Evolutionary conservation across 2,888 invertebrate genomes (phyloP).

Genomic region (Andrena dorsata): DNA sequence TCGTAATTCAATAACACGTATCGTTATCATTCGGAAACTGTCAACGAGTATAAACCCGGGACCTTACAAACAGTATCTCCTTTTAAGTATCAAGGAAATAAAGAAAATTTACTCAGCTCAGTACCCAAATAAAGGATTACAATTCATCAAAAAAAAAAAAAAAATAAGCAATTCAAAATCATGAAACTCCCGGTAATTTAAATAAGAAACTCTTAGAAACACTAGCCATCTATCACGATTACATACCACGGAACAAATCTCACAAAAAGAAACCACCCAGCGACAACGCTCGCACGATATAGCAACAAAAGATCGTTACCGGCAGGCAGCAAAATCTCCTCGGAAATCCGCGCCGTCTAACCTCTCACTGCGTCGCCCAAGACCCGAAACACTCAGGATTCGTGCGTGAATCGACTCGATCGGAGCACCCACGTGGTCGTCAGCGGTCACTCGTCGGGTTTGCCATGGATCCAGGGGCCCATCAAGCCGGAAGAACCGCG

Average conservation of each 20-base stretch:
- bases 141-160: too few species aligned
- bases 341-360: not conserved
- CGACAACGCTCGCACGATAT: too few species aligned
- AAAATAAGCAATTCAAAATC: too few species aligned
- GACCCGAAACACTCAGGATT: conserved; percentile 33
- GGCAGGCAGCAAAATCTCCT: not conserved
- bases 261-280: too few species aligned
- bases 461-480: not conserved
- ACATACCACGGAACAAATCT: not conserved
- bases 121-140: too few species aligned
- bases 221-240: too few species aligned
- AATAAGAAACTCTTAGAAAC: too few species aligned
- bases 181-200: too few species aligned
- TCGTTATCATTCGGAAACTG: not conserved
- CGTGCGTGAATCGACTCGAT: conserved; percentile 8
- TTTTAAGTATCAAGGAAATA: too few species aligned
- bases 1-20: not conserved
- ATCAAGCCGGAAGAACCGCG: not conserved
- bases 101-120: too few species aligned
- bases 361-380: conserved; percentile 40
- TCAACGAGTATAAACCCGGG: not conserved
- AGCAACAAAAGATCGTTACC: not conserved
- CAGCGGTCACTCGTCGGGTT: conserved; percentile 41
- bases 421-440: conserved; percentile 59
- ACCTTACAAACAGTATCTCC: too few species aligned